Evolutionary conservation across 2,797 vertebrate genomes (phyloP).

Genomic region (Gymnothorax reevesii): DNA sequence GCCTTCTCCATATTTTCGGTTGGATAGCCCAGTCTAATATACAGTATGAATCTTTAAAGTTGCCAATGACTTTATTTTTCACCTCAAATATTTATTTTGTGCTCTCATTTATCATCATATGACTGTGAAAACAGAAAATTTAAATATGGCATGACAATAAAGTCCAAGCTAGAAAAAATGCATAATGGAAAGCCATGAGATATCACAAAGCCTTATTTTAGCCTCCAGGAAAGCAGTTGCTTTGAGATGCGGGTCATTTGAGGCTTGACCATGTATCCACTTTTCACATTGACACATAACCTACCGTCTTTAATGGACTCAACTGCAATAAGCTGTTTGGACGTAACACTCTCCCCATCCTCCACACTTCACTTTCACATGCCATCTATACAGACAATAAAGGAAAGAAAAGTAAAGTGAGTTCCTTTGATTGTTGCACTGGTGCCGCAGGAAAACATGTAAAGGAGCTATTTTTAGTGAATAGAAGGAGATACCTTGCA

Average conservation of each 20-base stretch:
- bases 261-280: slow-evolving; percentile 13
- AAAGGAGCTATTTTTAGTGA: slow-evolving; percentile 68
- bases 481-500: neutral
- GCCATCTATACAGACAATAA: slow-evolving; percentile 74
- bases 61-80: too few relatives aligned
- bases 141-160: too few relatives aligned
- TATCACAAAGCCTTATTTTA: too few relatives aligned
- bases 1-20: too few relatives aligned
- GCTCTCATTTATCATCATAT: too few relatives aligned
- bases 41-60: too few relatives aligned
- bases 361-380: slow-evolving; percentile 65
- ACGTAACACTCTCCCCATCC: slow-evolving; percentile 39
- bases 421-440: slow-evolving; percentile 75
- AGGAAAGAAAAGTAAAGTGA: slow-evolving; percentile 75
- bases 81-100: too few relatives aligned
- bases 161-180: too few relatives aligned
- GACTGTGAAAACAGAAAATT: too few relatives aligned
- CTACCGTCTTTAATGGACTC: slow-evolving; percentile 38
- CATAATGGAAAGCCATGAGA: too few relatives aligned
- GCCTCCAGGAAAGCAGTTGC: neutral
- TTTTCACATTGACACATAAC: slow-evolving; percentile 48
- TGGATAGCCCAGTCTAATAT: too few relatives aligned
- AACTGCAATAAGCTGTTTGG: neutral
- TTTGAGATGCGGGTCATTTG: neutral
- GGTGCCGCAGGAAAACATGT: slow-evolving; percentile 74